Evolutionary conservation across 2,797 vertebrate genomes (phyloP).

Genomic region (Hyperoplus lanceolatus): DNA sequence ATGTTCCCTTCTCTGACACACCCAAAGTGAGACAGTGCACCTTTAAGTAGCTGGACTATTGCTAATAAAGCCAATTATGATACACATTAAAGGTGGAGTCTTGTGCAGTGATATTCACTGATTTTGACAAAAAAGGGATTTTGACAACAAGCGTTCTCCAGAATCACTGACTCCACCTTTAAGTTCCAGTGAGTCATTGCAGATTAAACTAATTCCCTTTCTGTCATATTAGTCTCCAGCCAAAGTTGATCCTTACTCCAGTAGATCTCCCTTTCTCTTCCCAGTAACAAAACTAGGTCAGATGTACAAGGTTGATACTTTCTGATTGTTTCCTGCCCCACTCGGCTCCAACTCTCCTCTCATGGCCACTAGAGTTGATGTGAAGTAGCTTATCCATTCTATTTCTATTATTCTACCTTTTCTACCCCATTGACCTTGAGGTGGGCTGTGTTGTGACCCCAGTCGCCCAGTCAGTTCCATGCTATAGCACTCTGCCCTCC

Average conservation of each 20-base stretch:
- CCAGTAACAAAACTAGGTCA: conserved; percentile 1
- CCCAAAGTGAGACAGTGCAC: no score
- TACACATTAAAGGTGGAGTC: no score
- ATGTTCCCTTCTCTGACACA: no score
- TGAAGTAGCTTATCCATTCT: conserved; percentile 62
- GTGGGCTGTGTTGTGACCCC: conserved; percentile 43
- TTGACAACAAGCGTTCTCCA: not conserved
- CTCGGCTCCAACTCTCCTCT: conserved; percentile 27
- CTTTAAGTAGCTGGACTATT: no score
- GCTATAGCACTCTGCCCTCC: conserved; percentile 44
- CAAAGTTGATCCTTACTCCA: not conserved
- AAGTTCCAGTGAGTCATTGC: not conserved
- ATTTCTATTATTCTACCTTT: conserved; percentile 57
- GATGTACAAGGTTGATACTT: conserved; percentile 14
- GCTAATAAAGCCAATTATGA: no score
- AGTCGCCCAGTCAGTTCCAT: conserved; percentile 52
- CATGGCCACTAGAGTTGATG: conserved; percentile 32
- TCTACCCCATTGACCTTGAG: conserved; percentile 75
- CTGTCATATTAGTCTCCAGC: no score
- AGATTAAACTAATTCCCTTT: no score
- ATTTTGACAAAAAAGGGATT: no score
- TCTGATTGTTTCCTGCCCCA: conserved; percentile 23
- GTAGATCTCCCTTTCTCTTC: not conserved
- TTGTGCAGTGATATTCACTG: no score
- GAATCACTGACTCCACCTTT: not conserved